phyloP scores from a whole-genome alignment of 2,888 invertebrate genomes.

The Incurvaria masculella region DNA sequence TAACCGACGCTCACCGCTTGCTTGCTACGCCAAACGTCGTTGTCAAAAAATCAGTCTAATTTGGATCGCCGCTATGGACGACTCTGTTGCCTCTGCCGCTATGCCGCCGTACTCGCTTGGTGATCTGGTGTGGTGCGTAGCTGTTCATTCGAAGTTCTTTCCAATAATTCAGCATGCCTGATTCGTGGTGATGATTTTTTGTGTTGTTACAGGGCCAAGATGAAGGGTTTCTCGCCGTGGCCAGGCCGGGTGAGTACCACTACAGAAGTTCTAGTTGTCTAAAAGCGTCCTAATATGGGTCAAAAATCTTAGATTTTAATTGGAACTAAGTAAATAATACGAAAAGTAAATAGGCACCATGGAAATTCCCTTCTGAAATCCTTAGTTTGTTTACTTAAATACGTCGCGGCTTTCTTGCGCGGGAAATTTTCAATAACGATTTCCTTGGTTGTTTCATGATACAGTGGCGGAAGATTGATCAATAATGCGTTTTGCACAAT shows the following conservation, averaged over 20 bases:
- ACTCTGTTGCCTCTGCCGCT: background rate
- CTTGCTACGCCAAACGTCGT: constrained; percentile 5
- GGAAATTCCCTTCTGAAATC: too few relatives aligned
- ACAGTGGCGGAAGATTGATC: too few relatives aligned
- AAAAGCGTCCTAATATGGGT: constrained; percentile 68
- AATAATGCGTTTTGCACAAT: too few relatives aligned
- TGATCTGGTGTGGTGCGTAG: constrained; percentile 54
- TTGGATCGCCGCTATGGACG: constrained; percentile 9
- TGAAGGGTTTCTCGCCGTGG: constrained; percentile 97
- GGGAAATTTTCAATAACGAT: too few relatives aligned
- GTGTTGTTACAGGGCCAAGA: constrained; percentile 84
- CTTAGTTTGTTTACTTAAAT: constrained; percentile 23
- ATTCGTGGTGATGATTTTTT: constrained; percentile 16
- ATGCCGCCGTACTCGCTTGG: constrained; percentile 28
- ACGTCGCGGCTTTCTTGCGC: constrained; percentile 16
- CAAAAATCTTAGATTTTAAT: too few relatives aligned
- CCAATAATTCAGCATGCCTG: background rate
- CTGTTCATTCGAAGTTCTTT: constrained; percentile 5
- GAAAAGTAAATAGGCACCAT: too few relatives aligned
- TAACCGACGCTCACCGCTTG: background rate
- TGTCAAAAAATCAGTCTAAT: constrained; percentile 10
- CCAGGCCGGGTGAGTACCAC: constrained; percentile 87
- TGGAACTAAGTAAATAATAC: too few relatives aligned
- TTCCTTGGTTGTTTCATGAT: too few relatives aligned
- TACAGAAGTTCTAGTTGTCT: constrained; percentile 34